phyloP scores from a whole-genome alignment of 1,140 invertebrate genomes.

The Drosophila miranda region DNA sequence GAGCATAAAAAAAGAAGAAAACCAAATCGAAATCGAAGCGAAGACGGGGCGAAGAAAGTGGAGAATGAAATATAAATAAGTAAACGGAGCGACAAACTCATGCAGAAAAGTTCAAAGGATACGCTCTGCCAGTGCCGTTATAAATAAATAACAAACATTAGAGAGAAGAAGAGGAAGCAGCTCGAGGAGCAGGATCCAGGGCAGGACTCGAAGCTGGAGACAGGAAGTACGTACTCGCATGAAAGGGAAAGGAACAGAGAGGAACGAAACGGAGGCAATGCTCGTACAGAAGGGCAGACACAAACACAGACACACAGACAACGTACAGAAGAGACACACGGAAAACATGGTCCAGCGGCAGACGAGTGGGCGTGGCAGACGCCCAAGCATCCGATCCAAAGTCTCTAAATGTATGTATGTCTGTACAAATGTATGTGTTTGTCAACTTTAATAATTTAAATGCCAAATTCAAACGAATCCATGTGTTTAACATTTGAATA shows the following conservation, averaged over 20 bases:
- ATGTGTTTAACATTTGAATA: constrained; percentile 74
- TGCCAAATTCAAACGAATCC: constrained; percentile 73
- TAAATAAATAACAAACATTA: constrained; percentile 80
- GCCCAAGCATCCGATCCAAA: constrained; percentile 30
- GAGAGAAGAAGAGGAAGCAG: constrained; percentile 39
- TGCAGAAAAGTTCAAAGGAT: constrained; percentile 78
- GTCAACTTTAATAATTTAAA: constrained; percentile 80
- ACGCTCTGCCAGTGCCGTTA: constrained; percentile 66
- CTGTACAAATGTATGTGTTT: constrained; percentile 27
- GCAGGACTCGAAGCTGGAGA: constrained; percentile 8
- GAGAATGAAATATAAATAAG: constrained; percentile 42
- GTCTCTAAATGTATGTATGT: constrained; percentile 5
- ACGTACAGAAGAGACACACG: constrained; percentile 32
- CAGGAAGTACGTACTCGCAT: constrained; percentile 36
- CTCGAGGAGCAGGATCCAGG: constrained; percentile 1
- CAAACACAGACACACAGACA: constrained; percentile 2
- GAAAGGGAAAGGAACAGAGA: constrained; percentile 46
- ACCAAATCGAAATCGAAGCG: constrained; percentile 14
- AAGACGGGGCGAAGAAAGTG: constrained; percentile 11
- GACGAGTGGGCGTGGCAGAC: constrained; percentile 57
- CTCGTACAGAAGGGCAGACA: constrained; percentile 15
- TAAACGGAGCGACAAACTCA: constrained; percentile 70
- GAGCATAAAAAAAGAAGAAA: constrained; percentile 11
- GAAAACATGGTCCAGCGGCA: constrained; percentile 36
- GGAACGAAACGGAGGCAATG: constrained; percentile 13